Base-by-base conservation (phyloP, 2,888 invertebrate genomes). In the Melanostoma mellinum region DNA sequence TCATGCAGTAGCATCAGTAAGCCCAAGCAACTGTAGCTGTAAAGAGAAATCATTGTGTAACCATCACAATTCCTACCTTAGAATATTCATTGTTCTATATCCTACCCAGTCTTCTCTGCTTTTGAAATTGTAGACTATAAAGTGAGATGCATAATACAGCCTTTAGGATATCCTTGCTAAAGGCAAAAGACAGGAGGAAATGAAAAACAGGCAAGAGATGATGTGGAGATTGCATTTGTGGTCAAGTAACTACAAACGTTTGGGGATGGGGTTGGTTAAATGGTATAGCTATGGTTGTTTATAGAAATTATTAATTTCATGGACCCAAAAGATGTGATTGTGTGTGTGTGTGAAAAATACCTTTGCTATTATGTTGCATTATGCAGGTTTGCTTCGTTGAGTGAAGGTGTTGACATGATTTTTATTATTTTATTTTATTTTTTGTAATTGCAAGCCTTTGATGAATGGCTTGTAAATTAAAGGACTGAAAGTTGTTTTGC, bases 281-380 rank as follows among this genome's bases (percentile, higher is more conserved):
- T 20, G 20, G 20, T 20, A 20, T 20, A 20, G 20, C 20, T 20
- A 20, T 20, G 38, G 38, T 73, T 73, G 63, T 73, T 63, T 73
- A 73, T 61, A 63, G 63, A 46, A 73, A 73, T 73, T 73, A 73
- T 55, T 73, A 73, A 73, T 72, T 72, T 60, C 35, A 10, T 20
- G 1, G 20, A 20, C 20, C 20, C 20, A 20, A 20, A 72, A 61
- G 61, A 50, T 44, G 36, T 53, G 46, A 56, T 35, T 68, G 20
- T 20, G 20, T 68, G 56, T 53, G 53, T 61, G 55, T 38, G 53
- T 42, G 42, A 52, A 44, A 42, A 46, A 36, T 53, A 35, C 6
- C 52, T 53, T 61, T 36, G 44, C 30, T 53, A 42, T n/a, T 8
- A 40, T 67, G 42, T 4, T 8, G 10, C 20, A 20, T 20, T 20